phyloP scores from a whole-genome alignment of 1,140 invertebrate genomes.

The Hermatobates lingyangjiaoensis region DNA sequence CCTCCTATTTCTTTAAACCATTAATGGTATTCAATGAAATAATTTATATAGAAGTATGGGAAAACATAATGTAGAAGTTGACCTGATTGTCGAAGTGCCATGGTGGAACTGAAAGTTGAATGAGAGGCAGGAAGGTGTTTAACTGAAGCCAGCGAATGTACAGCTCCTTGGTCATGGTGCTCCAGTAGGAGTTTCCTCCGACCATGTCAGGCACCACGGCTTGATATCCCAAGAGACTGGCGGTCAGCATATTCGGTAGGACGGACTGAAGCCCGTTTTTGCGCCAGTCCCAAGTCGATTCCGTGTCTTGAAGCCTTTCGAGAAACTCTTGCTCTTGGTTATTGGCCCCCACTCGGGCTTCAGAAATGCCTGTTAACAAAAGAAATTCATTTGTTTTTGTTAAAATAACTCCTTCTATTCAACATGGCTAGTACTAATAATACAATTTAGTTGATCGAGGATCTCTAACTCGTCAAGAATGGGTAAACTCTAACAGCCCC shows the following conservation, averaged over 20 bases:
- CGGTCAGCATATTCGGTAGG: conserved; percentile 56
- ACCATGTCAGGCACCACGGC: conserved; percentile 81
- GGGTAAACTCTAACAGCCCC: too few species aligned
- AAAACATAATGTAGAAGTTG: conserved; percentile 12
- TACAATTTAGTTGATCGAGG: too few species aligned
- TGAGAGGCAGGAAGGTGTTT: conserved; percentile 64
- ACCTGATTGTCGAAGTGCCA: conserved; percentile 65
- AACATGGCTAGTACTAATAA: too few species aligned
- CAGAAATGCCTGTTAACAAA: conserved; percentile 8
- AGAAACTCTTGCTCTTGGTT: conserved; percentile 64
- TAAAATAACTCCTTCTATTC: too few species aligned
- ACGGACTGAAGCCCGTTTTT: conserved; percentile 54
- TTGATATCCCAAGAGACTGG: conserved; percentile 68
- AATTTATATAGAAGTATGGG: conserved; percentile 5
- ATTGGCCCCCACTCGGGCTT: conserved; percentile 28
- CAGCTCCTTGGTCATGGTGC: conserved; percentile 46
- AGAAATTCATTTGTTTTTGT: too few species aligned
- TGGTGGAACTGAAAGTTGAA: conserved; percentile 75
- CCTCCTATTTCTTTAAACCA: neutral
- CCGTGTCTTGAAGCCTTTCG: conserved; percentile 72
- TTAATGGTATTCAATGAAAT: neutral
- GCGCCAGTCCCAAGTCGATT: conserved; percentile 55
- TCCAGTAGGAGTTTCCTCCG: conserved; percentile 64
- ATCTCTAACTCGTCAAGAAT: too few species aligned
- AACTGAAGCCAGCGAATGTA: conserved; percentile 78